These are phyloP conservation scores for Netelia virgata DNA, from an alignment of 2,888 invertebrate species.

Conservation along the genomic window DNA sequence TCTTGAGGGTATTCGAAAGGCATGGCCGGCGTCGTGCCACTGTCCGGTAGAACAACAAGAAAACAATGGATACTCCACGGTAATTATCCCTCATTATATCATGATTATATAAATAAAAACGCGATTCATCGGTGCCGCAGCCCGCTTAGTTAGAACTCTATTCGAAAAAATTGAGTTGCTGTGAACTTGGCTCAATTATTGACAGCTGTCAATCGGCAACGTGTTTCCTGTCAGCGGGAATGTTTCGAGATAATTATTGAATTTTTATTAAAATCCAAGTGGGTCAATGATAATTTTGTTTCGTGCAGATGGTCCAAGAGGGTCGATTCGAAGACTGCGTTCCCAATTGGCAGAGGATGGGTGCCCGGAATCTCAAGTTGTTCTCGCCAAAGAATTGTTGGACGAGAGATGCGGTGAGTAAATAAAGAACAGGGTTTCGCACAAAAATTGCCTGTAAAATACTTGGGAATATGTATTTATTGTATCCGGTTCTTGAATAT, in stretches of 20 bases:
- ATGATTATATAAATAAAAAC: conserved; percentile 20
- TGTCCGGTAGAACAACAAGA: conserved; percentile 88
- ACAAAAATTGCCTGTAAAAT: not conserved
- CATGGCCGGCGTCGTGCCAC: conserved; percentile 87
- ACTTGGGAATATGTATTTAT: conserved; percentile 20
- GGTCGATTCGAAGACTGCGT: conserved; percentile 88
- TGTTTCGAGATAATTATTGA: conserved; percentile 5
- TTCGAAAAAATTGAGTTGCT: not conserved
- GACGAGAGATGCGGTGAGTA: conserved; percentile 91
- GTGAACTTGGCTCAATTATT: conserved; percentile 5
- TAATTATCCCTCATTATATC: conserved; percentile 81
- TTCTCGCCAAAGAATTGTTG: conserved; percentile 93
- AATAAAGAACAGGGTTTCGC: not conserved
- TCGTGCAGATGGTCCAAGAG: conserved; percentile 89
- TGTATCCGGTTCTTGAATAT: not conserved
- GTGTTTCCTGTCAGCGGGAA: conserved; percentile 12
- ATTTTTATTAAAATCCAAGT: not conserved
- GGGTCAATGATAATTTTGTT: conserved; percentile 24
- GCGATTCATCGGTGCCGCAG: not conserved
- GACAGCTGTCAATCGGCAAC: conserved; percentile 57
- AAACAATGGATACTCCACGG: conserved; percentile 93
- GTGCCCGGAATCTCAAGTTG: conserved; percentile 95
- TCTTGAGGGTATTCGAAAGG: conserved; percentile 48
- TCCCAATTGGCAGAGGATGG: conserved; percentile 94
- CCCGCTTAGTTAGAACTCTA: not conserved